Percentiles rank a stretch among this genome's conserved stretches.
These are phyloP conservation scores for Streptopelia turtur DNA, from an alignment of 2,797 vertebrate genomes.

Conservation along the genomic window DNA sequence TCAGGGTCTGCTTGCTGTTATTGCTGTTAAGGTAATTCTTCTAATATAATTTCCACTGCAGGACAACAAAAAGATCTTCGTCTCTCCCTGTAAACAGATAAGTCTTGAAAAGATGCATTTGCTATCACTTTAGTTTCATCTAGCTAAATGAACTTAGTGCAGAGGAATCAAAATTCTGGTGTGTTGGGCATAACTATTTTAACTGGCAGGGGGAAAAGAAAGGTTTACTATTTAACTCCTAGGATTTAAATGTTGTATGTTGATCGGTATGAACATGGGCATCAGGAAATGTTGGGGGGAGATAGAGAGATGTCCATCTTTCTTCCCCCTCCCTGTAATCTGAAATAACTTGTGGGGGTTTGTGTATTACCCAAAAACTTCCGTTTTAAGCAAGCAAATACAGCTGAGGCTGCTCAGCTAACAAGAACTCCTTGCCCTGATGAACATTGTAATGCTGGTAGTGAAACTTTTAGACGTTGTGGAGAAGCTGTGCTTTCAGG, in stretches of 20 bases:
- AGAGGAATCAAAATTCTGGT: not conserved
- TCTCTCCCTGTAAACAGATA: not conserved
- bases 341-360: not conserved
- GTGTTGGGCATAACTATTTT: not conserved
- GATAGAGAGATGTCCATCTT: not conserved
- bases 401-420: not conserved
- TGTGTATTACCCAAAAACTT: not conserved
- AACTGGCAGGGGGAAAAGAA: not conserved
- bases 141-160: not conserved
- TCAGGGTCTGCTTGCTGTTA: not conserved
- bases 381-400: not conserved
- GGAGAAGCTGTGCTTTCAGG: not conserved
- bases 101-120: not conserved
- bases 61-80: not conserved
- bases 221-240: not conserved
- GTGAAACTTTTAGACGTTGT: not conserved
- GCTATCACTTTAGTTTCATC: not conserved
- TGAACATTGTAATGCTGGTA: not conserved
- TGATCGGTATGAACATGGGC: not conserved
- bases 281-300: not conserved
- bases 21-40: not conserved
- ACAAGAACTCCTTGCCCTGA: not conserved
- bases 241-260: not conserved
- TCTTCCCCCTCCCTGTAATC: rapidly evolving
- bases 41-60: not conserved